These are phyloP conservation scores for Cyanocitta stelleri DNA, from an alignment of 2,113 vertebrate species.

Conservation along the genomic window DNA sequence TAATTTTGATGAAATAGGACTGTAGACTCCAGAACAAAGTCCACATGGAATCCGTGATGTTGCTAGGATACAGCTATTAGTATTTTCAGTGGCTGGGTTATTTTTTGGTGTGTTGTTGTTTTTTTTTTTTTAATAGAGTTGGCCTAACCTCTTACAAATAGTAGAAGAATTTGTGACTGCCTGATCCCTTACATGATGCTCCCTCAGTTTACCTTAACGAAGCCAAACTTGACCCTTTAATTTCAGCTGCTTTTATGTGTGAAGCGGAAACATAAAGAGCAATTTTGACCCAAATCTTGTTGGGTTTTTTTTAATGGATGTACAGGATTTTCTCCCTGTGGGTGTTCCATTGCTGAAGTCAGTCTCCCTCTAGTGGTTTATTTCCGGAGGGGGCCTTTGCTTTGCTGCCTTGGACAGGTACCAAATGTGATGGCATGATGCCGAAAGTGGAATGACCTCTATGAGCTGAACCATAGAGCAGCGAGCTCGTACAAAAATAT, in stretches of 20 bases:
- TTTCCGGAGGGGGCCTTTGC: neutral
- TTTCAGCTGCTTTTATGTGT: neutral
- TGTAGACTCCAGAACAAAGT: slow-evolving; percentile 62
- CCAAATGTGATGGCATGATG: neutral
- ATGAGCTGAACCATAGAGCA: neutral
- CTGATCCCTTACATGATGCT: neutral
- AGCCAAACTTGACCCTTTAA: neutral
- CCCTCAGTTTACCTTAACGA: neutral
- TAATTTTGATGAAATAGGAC: slow-evolving; percentile 58
- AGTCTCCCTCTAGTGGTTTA: slow-evolving; percentile 65
- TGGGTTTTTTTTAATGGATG: neutral
- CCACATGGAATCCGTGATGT: slow-evolving; percentile 57
- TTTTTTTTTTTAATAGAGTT: neutral
- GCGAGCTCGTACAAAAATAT: neutral
- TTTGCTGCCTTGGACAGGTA: neutral
- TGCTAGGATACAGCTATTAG: slow-evolving; percentile 66
- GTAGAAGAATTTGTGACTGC: neutral
- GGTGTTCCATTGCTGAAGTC: slow-evolving; percentile 14
- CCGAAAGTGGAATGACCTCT: neutral
- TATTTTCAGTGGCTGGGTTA: slow-evolving; percentile 54
- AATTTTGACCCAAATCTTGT: neutral
- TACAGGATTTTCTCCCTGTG: neutral
- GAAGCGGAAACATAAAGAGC: neutral
- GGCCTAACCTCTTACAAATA: neutral
- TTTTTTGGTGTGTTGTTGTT: neutral